Evolutionary conservation across 35 echinoderm and acorn worm genomes (phyloP).

Genomic region (Strongylocentrotus purpuratus): DNA sequence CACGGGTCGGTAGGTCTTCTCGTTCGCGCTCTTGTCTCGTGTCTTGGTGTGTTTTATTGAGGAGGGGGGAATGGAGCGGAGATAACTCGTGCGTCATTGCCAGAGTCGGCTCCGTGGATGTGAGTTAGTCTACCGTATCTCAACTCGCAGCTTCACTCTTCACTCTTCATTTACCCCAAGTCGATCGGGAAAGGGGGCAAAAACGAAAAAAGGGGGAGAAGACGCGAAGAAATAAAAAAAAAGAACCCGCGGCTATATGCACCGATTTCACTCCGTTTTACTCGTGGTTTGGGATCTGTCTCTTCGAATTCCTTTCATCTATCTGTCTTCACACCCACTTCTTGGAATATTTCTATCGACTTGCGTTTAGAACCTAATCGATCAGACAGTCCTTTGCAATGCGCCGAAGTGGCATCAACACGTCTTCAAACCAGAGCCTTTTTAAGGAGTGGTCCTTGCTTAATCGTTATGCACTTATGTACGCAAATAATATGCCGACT

Average conservation of each 20-base stretch:
- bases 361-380: neutral
- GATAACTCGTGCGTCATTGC: slow-evolving; percentile 14
- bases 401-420: neutral
- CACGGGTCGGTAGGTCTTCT: neutral
- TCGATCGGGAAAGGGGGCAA: neutral
- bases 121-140: slow-evolving; percentile 5
- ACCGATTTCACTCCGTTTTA: neutral
- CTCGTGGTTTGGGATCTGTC: neutral
- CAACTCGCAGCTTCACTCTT: neutral
- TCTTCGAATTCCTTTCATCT: neutral
- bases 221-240: neutral
- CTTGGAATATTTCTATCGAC: neutral
- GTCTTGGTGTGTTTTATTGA: neutral
- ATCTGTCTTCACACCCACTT: neutral
- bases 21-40: neutral
- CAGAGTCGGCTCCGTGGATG: neutral
- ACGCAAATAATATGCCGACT: too few relatives aligned
- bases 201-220: neutral
- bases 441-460: neutral
- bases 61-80: neutral
- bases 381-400: neutral
- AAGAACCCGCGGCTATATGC: neutral
- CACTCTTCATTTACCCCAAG: slow-evolving; percentile 25
- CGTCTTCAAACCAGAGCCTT: neutral
- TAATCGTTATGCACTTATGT: neutral